Evolutionary conservation across 2,113 vertebrate species (phyloP), one percentile per base, ranked within the genome.

Genomic region (Damaliscus lunatus): DNA sequence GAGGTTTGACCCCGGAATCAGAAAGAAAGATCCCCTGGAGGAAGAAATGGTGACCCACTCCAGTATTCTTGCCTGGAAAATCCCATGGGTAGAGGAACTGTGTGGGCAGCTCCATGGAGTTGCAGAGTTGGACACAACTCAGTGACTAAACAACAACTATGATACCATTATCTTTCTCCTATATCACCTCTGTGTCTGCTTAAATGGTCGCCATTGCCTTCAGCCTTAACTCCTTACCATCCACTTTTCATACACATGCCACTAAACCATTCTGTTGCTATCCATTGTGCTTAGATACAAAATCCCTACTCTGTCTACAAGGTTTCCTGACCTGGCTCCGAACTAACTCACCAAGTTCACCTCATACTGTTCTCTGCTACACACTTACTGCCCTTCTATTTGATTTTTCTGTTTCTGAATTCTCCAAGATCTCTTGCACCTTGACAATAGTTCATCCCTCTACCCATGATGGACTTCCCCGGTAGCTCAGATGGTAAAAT

Each of bases 401-500:
- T 31, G 9, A 31, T 80, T 13, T 19, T 95, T 55, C 21, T 89
- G 27, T 52, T 81, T 74, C 43, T 62, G 15, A 62, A 67, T 83
- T 90, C 40, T 53, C 48, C 27, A 93, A 95, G 1, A 8, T 90
- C 57, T 81, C 53, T 5, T 5, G 12, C 3, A 62, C 3, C 23
- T 67, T 64, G 23, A n/a, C 36, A 60, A 17, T 6, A 57, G 17
- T 81, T 55, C 36, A 43, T 57, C 57, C 13, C 7, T 88, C 16
- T 82, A 52, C 21, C 8, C 21, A 36, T 77, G 29, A n/a, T 12
- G 13, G 67, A 71, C n/a, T 40, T 71, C 2, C n/a, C 36, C 0
- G 1, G 19, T 71, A 71, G 67, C n/a, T 40, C 19, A 71, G n/a
- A 23, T 0, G 1, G 10, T 36, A 40, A 71, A 40, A n/a, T 0